These are phyloP conservation scores for Ariolimax columbianus DNA, from an alignment of 2,888 invertebrate genomes.

Conservation along the genomic window DNA sequence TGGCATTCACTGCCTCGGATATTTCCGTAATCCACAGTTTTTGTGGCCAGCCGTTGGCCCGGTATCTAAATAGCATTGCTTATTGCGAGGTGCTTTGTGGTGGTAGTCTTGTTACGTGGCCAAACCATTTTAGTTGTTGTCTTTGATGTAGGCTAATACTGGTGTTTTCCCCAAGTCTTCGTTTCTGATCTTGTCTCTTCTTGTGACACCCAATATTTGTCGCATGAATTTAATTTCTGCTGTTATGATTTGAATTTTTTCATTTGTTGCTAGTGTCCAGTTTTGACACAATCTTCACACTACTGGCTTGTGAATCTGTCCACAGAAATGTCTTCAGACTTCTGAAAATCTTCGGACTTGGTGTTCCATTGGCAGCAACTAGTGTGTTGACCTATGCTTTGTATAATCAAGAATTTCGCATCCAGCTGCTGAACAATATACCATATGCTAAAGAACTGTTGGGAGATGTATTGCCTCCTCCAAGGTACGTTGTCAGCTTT, in stretches of 20 bases:
- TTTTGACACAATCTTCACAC: not conserved
- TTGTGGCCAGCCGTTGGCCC: no score
- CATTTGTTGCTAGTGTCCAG: no score
- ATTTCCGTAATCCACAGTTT: no score
- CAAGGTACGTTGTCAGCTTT: constrained; percentile 26
- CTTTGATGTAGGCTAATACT: not conserved
- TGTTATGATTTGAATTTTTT: no score
- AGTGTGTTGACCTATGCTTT: constrained; percentile 81
- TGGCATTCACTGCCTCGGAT: no score
- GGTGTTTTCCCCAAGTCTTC: not conserved
- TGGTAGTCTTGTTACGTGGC: no score
- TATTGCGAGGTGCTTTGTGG: no score
- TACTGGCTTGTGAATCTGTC: not conserved
- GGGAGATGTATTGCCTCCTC: constrained; percentile 59
- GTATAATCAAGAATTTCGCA: constrained; percentile 85
- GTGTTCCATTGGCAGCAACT: constrained; percentile 59
- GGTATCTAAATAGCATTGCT: no score
- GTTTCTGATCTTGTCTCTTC: no score
- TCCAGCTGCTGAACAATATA: constrained; percentile 83
- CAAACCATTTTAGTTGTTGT: not conserved
- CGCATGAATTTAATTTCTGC: no score
- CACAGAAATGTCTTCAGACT: constrained; percentile 38
- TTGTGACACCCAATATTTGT: no score
- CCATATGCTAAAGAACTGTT: constrained; percentile 80
- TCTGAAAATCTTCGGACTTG: constrained; percentile 53